Base-by-base conservation (phyloP, 92 coral and sea anemone genomes). In the Galaxea fascicularis region DNA sequence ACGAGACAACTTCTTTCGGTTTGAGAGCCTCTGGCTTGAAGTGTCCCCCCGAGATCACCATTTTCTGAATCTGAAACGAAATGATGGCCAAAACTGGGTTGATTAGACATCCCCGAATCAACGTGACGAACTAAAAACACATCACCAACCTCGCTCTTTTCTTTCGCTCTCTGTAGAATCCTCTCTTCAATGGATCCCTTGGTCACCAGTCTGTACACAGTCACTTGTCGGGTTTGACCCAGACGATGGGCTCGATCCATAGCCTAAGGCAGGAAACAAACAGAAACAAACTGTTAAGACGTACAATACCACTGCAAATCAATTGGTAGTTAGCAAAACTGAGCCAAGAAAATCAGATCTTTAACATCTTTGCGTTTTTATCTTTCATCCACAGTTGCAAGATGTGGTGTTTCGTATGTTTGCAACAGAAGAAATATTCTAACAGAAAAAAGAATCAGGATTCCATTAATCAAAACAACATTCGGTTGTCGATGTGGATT, bases 221-320 rank as follows among this genome's bases (percentile, higher is more conserved):
- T 96, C 59, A 96, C 99, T 83, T 96, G 99, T 58, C 94, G 90
- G 6, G 99, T 96, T 62, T 96, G 99, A 12, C 99, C 99, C 82
- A 96, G 76, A 29, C 99, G 98, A 83, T 96, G 99, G 4, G 99
- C 99, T 10, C 99, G 98, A 82, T 96, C 99, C 99, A 96, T 96
- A 22, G 99, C 99, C 93, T 94, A 10, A 35, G 3, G 41, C 6
- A 6, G 41, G 6, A 35, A 2, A 35, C 41, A 6, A 35, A 35
- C 41, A 35, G 41, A 35, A 35, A 35, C 41, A 35, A 35, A 35
- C 41, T 35, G 3, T 2, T 35, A 35, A 35, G 6, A 35, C 41
- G 6, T 35, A 6, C 2, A 2, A 35, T 2, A 6, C 41, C 6
- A 2, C 6, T 6, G 41, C 41, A 35, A 35, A 35, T 35, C n/a